Evolutionary conservation across 1,140 invertebrate species (phyloP).

Genomic region (Drosophila varians): DNA sequence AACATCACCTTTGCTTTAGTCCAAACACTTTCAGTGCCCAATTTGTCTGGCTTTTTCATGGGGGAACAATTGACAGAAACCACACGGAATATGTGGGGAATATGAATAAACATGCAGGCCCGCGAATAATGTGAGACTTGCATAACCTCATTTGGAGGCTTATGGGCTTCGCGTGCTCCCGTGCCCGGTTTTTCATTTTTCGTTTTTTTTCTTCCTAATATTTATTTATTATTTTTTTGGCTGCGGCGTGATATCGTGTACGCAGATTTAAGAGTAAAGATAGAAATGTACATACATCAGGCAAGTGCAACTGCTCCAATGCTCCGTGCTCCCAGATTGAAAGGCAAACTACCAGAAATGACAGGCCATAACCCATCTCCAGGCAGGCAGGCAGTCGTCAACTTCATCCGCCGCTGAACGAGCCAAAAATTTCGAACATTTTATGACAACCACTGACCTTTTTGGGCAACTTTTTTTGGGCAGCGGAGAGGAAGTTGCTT

Average conservation of each 20-base stretch:
- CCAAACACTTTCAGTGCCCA: constrained; percentile 48
- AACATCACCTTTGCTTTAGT: constrained; percentile 47
- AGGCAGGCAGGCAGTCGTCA: constrained; percentile 1
- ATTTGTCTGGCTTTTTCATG: constrained; percentile 50
- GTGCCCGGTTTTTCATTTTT: constrained; percentile 6
- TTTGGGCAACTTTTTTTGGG: constrained; percentile 35
- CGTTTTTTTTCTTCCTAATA: constrained; percentile 19
- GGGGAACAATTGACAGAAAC: constrained; percentile 23
- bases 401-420: constrained; percentile 31
- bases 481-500: constrained; percentile 41
- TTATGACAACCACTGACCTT: constrained; percentile 61
- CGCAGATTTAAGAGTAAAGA: constrained; percentile 51
- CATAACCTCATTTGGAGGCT: constrained; percentile 67
- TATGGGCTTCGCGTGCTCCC: constrained; percentile 66
- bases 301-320: constrained; percentile 49
- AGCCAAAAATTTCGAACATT: constrained; percentile 64
- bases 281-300: constrained; percentile 32
- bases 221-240: not conserved
- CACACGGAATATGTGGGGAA: constrained; percentile 37
- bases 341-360: constrained; percentile 36
- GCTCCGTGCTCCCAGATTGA: constrained; percentile 17
- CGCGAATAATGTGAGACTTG: constrained; percentile 51
- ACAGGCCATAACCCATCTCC: constrained; percentile 30
- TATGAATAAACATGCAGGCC: constrained; percentile 69
- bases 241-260: constrained; percentile 65